These are phyloP conservation scores for Drosophila pallidifrons DNA, from an alignment of 1,140 invertebrate species.

Conservation along the genomic window DNA sequence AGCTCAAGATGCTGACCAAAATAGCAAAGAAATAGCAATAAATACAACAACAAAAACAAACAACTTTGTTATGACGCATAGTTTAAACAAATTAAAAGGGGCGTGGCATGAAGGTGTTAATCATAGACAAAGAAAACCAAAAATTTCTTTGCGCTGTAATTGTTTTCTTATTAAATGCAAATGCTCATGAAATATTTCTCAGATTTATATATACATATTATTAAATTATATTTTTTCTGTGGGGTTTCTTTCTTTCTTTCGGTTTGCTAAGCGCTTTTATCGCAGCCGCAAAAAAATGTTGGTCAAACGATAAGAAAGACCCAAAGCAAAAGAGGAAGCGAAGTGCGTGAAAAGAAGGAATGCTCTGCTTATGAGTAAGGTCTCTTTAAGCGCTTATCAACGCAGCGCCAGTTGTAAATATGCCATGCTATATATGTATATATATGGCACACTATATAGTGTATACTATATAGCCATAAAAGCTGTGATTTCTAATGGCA, in stretches of 20 bases:
- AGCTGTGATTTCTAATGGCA: conserved; percentile 28
- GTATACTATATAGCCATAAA: conserved; percentile 19
- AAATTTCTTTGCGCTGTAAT: conserved; percentile 21
- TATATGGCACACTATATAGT: background rate
- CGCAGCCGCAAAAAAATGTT: conserved; percentile 49
- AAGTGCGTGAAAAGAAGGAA: conserved; percentile 38
- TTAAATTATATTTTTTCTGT: conserved; percentile 2
- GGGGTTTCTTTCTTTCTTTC: background rate
- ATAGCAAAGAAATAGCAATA: conserved; percentile 1
- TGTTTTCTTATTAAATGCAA: conserved; percentile 19
- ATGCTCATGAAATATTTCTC: conserved; percentile 1
- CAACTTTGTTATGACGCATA: conserved; percentile 50
- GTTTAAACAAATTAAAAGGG: conserved; percentile 46
- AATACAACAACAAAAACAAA: conserved; percentile 13
- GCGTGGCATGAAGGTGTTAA: conserved; percentile 58
- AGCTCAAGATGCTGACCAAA: conserved; percentile 39
- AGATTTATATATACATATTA: conserved; percentile 45
- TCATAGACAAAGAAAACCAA: conserved; percentile 30
- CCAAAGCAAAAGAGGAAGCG: conserved; percentile 23
- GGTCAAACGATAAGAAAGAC: conserved; percentile 53
- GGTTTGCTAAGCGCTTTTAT: conserved; percentile 46
- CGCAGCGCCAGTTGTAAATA: background rate
- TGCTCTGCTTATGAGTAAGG: background rate
- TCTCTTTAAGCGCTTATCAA: conserved; percentile 32
- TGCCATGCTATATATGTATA: conserved; percentile 4